A percentile compares a stretch with the other conserved stretches of the same genome.
phyloP scores from a whole-genome alignment of 2,888 invertebrate genomes.

The Drosophila mercatorum region DNA sequence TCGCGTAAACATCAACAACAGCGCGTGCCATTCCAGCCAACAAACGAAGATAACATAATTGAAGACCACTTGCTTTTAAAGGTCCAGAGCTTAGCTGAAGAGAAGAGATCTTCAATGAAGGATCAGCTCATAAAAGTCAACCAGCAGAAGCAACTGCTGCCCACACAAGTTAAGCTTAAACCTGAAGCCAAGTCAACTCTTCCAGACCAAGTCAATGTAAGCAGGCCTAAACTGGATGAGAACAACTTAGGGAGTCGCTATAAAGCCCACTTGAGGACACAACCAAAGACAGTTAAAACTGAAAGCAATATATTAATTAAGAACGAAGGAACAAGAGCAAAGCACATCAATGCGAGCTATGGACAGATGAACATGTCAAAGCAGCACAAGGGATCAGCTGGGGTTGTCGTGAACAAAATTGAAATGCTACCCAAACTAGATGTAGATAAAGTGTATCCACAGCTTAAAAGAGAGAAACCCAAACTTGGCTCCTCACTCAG shows the following conservation, averaged over 20 bases:
- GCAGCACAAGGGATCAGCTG: not conserved
- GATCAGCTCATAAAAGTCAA: not conserved
- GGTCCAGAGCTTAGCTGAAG: not conserved
- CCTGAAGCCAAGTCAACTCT: not conserved
- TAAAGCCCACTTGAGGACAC: too few relatives aligned
- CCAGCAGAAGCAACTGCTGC: not conserved
- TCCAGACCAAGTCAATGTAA: not conserved
- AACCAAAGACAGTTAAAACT: not conserved
- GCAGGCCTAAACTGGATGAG: not conserved
- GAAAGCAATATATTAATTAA: not conserved
- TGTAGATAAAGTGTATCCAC: not conserved
- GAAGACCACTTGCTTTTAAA: not conserved
- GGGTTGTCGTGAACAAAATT: conserved; percentile 13
- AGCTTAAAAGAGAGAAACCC: not conserved
- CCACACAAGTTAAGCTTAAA: not conserved
- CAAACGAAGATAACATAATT: not conserved
- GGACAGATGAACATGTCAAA: not conserved
- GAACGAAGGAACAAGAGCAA: not conserved
- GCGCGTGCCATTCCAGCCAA: not conserved
- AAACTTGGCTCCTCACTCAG: not conserved
- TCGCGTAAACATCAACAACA: not conserved
- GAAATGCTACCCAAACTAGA: conserved; percentile 25
- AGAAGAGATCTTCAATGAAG: not conserved
- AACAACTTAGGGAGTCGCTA: not conserved
- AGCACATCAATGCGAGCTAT: too few relatives aligned